Conservation (phyloP, 2,113 vertebrate species). For the Rhinichthys klamathensis region DNA sequence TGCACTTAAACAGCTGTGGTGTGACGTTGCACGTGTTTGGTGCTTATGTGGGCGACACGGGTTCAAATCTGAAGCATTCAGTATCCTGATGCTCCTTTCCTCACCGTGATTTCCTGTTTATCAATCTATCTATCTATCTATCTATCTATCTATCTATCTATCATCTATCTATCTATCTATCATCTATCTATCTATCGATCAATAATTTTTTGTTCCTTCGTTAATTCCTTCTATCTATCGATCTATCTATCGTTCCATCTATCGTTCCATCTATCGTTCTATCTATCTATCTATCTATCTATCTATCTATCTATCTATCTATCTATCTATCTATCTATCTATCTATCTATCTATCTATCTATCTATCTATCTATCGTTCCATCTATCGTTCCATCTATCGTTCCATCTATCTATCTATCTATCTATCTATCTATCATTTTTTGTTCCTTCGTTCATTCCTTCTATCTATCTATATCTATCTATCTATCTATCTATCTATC, state of each 20-base stretch:
- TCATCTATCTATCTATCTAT: slow-evolving; percentile 29
- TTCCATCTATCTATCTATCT: background rate
- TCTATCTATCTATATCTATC: background rate
- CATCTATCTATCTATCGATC: background rate
- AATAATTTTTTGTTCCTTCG: no score
- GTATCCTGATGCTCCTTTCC: background rate
- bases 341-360: background rate
- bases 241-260: background rate
- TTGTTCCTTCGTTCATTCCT: no score
- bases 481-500: background rate
- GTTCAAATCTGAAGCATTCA: background rate
- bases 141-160: background rate
- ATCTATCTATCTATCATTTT: background rate
- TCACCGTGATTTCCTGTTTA: background rate
- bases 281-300: background rate
- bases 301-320: slow-evolving; percentile 22
- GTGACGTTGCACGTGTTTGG: background rate
- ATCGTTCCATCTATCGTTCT: background rate
- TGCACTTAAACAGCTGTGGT: slow-evolving; percentile 13
- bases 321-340: background rate
- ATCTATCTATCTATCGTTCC: background rate
- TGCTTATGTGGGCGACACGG: background rate
- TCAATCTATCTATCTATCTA: slow-evolving; percentile 25
- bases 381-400: background rate
- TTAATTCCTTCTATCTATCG: background rate